Evolutionary conservation across 1,140 invertebrate genomes (phyloP).

Genomic region (Glossosoma conforme): DNA sequence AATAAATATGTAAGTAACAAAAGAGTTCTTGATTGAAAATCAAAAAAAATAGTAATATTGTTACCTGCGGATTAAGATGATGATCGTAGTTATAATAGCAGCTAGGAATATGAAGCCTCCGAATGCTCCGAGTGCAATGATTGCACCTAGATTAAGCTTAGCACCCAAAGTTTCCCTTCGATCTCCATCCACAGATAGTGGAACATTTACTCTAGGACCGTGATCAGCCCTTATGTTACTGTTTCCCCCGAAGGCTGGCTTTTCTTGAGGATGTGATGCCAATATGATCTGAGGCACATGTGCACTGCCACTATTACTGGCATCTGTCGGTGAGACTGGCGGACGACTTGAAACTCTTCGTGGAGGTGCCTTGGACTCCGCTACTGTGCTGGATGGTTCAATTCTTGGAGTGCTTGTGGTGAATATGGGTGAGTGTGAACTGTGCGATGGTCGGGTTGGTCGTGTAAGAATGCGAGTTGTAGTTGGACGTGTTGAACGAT

Average conservation of each 20-base stretch:
- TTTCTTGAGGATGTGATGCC: constrained; percentile 60
- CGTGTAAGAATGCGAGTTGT: constrained; percentile 19
- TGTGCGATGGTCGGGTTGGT: constrained; percentile 19
- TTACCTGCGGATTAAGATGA: constrained; percentile 85
- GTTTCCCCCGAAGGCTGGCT: constrained; percentile 40
- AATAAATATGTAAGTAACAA: constrained; percentile 1
- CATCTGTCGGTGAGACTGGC: constrained; percentile 25
- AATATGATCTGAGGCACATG: constrained; percentile 56
- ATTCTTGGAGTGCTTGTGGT: constrained; percentile 35
- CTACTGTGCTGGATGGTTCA: constrained; percentile 26
- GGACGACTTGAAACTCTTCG: constrained; percentile 22
- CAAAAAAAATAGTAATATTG: constrained; percentile 9
- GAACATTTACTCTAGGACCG: constrained; percentile 62
- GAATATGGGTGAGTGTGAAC: constrained; percentile 7
- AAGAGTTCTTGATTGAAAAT: constrained; percentile 8
- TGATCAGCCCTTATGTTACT: constrained; percentile 48
- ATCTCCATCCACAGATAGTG: constrained; percentile 61
- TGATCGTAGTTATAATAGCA: constrained; percentile 82
- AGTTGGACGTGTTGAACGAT: constrained; percentile 34
- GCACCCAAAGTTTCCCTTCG: constrained; percentile 63
- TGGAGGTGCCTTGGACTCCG: constrained; percentile 15
- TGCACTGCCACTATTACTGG: constrained; percentile 34
- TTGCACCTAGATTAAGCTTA: constrained; percentile 76
- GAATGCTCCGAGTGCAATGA: constrained; percentile 85
- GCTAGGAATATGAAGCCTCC: constrained; percentile 86